Base-by-base conservation (phyloP, 1,140 invertebrate genomes). In the Telenomus remus region DNA sequence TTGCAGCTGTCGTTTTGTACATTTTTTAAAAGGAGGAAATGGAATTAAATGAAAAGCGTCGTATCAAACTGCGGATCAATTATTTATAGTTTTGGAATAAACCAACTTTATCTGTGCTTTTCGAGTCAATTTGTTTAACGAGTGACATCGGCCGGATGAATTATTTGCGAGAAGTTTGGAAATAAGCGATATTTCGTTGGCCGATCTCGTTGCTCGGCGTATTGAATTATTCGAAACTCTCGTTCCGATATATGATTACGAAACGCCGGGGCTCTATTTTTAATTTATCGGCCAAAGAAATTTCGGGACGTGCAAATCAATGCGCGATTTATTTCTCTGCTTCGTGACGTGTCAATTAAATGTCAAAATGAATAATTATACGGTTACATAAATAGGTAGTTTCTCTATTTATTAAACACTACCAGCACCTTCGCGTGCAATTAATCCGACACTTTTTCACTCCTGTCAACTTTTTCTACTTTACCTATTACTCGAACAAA, bases 81-180 rank as follows among this genome's bases (percentile, higher is more conserved):
- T 27, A 27, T 27, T 27, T 27, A 27, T 27, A 27, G 19, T 27
- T 27, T 6, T 6, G 2, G 19, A 27, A 27, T 6, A 48, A 54
- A 39, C 15, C 14, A 56, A 66, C 61, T 61, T 66, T 61, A 66
- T 74, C 61, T 66, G 57, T 54, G 49, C 15, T 65, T 74, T 61
- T n/a, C n/a, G 56, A 66, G 11, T 74, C 57, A 13, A 76, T 64
- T 71, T 60, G 34, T 72, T 54, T 79, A 46, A 69, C 54, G 57
- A 44, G 50, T 27, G 19, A 64, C 34, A 68, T 76, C 63, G 47
- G 34, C 55, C 60, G 33, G 42, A 42, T 63, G 13, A 68, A 74
- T 75, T 75, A 75, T 75, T 75, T 75, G 56, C n/a, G 71, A 66
- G 50, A 50, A 49, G 42, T 56, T 50, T 68, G 57, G 37, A 63